Conservation (phyloP, 2,113 vertebrate species). For the Campylorhamphus procurvoides region DNA sequence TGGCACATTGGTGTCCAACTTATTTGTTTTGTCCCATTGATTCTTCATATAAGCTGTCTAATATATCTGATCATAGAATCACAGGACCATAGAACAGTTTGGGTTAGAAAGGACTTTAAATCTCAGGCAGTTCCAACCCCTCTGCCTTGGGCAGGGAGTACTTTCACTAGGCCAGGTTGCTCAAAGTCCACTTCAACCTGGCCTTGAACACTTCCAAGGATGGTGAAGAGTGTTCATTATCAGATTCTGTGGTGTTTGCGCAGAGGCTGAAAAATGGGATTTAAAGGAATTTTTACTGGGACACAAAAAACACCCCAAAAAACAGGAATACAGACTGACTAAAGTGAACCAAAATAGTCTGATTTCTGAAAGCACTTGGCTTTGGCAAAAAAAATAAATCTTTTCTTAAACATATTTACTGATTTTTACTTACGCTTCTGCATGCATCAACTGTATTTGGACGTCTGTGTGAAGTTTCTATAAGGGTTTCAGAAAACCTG, state of each 20-base stretch:
- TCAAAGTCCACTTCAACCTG: not conserved
- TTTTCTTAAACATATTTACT: not conserved
- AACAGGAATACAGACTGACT: not conserved
- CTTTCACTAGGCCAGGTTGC: not conserved
- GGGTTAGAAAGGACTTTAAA: not conserved
- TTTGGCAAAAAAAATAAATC: not conserved
- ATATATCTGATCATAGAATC: not conserved
- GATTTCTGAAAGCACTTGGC: not conserved
- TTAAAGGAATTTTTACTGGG: not conserved
- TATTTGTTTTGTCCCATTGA: not conserved
- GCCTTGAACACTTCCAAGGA: not conserved
- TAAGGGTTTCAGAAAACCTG: not conserved
- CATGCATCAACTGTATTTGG: not conserved
- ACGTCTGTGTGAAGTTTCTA: not conserved
- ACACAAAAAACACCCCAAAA: not conserved
- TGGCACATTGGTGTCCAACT: not conserved
- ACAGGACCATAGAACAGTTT: not conserved
- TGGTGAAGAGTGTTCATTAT: too few species aligned
- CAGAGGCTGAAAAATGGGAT: not conserved
- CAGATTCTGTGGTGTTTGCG: not conserved
- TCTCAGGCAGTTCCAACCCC: fast-evolving
- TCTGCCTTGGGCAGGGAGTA: not conserved
- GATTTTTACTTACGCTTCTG: not conserved
- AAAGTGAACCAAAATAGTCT: not conserved
- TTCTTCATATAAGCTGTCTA: not conserved